Conservation (phyloP, 2,888 invertebrate genomes). For the Drosophila greeni region DNA sequence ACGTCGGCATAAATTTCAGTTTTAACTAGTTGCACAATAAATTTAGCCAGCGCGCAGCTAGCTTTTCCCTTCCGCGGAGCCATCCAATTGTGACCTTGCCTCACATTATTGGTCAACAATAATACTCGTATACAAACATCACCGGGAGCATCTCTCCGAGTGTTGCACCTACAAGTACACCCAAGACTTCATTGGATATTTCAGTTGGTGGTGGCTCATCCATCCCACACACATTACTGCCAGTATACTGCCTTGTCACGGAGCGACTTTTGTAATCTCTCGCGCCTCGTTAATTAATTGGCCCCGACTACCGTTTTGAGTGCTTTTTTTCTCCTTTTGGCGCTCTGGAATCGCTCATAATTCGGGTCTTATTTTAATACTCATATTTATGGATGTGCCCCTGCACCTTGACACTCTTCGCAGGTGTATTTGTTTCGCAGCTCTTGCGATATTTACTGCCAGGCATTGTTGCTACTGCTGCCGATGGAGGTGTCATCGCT, state of each 20-base stretch:
- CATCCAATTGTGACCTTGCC: slow-evolving; percentile 36
- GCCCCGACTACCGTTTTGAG: slow-evolving; percentile 41
- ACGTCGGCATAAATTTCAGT: slow-evolving; percentile 49
- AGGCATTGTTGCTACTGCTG: slow-evolving; percentile 9
- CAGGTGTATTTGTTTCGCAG: slow-evolving; percentile 14
- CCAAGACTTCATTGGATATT: slow-evolving; percentile 1
- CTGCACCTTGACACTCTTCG: slow-evolving; percentile 62
- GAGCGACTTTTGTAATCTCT: slow-evolving; percentile 25
- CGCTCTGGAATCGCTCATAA: slow-evolving; percentile 33
- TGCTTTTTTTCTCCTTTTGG: slow-evolving; percentile 3
- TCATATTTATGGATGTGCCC: slow-evolving; percentile 36
- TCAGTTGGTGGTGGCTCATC: slow-evolving; percentile 14
- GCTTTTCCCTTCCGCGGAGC: slow-evolving; percentile 17
- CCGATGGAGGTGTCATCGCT: slow-evolving; percentile 41
- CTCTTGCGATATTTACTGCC: slow-evolving; percentile 53
- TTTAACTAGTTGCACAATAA: slow-evolving; percentile 42
- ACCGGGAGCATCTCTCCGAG: slow-evolving; percentile 6
- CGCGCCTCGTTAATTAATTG: slow-evolving; percentile 59
- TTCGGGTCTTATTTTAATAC: slow-evolving; percentile 30
- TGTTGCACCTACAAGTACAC: slow-evolving; percentile 18
- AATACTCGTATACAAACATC: slow-evolving; percentile 12
- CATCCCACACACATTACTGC: slow-evolving; percentile 25
- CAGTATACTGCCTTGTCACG: slow-evolving; percentile 37
- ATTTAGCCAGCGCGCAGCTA: slow-evolving; percentile 7
- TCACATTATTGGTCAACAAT: slow-evolving; percentile 27